Base-by-base conservation (phyloP, 2,888 invertebrate genomes). In the Drosophila siamana region DNA sequence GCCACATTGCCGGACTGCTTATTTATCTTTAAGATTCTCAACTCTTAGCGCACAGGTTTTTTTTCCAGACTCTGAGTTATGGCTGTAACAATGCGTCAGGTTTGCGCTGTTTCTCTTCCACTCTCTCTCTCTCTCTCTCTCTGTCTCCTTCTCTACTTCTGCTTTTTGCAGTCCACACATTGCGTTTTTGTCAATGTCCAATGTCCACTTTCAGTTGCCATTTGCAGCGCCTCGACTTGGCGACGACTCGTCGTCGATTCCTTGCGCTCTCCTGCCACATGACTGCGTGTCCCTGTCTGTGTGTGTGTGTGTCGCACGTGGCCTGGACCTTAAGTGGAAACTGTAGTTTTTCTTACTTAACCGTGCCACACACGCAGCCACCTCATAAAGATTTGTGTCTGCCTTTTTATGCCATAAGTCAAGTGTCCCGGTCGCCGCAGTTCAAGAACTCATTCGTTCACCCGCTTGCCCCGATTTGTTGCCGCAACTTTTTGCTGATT, bases 1-100 rank as follows among this genome's bases (percentile, higher is more conserved):
- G 86, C 74, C 77, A 43, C 59, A 47, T 19, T 66, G 60, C 57
- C 30, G 50, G 43, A 55, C 61, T 73, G 69, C 66, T 84, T 90
- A 90, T 90, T 90, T 90, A 89, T 90, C 90, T 90, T 90, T 90
- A 90, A 90, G 91, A 90, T 90, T 89, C 90, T 85, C 78, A 77
- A 64, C 78, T 85, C 72, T 33, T 11, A 76, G 70, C 79, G 85
- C 81, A 80, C 89, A 83, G 88, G 88, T 81, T 87, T 74, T 79
- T 79, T n/a, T n/a, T 11, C n/a, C 54, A n/a, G 40, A 43, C 67
- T 41, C 77, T 82, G 84, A 90, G 84, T 88, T 86, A 90, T 89
- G 83, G 84, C 80, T 80, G 68, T 79, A 87, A 89, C 86, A 90
- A 91, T 90, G 90, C 90, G 89, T 88, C 43, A 46, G 56, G 54